Conservation (phyloP, 2,797 vertebrate species). For the Dallia pectoralis region DNA sequence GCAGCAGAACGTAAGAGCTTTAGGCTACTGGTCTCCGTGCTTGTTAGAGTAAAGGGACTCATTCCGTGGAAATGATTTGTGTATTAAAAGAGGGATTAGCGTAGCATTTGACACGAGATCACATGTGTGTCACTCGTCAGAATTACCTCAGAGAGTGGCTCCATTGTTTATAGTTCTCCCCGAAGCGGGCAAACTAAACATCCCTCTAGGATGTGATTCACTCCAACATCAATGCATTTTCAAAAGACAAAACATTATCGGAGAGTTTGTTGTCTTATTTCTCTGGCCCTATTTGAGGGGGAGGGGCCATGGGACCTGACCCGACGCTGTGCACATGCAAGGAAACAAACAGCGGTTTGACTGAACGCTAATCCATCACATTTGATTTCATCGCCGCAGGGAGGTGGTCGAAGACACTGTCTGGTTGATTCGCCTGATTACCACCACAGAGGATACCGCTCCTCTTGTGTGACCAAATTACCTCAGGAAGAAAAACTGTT, state of each 20-base stretch:
- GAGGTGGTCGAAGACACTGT: not conserved
- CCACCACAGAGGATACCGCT: slow-evolving; percentile 10
- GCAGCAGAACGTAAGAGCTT: not conserved
- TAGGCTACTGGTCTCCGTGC: slow-evolving; percentile 14
- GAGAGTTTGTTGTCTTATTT: slow-evolving; percentile 2
- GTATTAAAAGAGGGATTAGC: slow-evolving; percentile 29
- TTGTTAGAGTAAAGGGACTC: not conserved
- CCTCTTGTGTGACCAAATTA: slow-evolving; percentile 8
- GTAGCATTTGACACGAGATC: slow-evolving; percentile 13
- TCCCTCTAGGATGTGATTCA: not conserved
- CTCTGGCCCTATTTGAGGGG: not conserved
- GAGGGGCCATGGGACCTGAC: not conserved
- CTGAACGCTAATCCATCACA: slow-evolving; percentile 14
- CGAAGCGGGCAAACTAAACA: not conserved
- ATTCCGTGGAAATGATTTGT: slow-evolving; percentile 7
- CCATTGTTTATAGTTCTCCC: slow-evolving; percentile 8
- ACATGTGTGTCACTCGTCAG: slow-evolving; percentile 13
- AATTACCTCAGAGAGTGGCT: not conserved
- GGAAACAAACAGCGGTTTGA: not conserved
- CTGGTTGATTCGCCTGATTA: slow-evolving; percentile 13
- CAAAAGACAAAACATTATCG: not conserved
- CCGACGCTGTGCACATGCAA: not conserved
- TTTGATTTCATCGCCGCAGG: slow-evolving; percentile 5
- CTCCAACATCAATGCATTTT: not conserved
- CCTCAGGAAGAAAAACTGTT: slow-evolving; percentile 1